Percentiles rank a stretch among this genome's conserved stretches.
These are phyloP conservation scores for Cephus spinipes DNA, from an alignment of 2,888 invertebrate species.

Conservation along the genomic window DNA sequence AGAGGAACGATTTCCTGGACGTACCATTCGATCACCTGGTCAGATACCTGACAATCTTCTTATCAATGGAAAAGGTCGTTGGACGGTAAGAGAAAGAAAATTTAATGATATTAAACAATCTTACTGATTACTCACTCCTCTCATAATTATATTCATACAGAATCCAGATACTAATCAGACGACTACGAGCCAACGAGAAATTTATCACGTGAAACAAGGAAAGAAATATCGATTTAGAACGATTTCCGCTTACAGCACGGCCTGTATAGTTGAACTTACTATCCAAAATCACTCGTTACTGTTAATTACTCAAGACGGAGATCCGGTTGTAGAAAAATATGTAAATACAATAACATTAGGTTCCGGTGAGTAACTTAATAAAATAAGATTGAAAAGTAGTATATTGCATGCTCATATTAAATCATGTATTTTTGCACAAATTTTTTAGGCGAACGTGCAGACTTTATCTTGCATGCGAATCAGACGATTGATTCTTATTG, in stretches of 20 bases:
- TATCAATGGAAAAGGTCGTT: conserved; percentile 83
- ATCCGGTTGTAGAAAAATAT: conserved; percentile 21
- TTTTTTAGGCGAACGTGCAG: conserved; percentile 84
- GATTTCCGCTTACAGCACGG: conserved; percentile 31
- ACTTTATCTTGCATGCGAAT: conserved; percentile 85
- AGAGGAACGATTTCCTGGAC: conserved; percentile 81
- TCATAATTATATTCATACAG: conserved; percentile 5
- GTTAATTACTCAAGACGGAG: conserved; percentile 42
- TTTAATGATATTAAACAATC: no score
- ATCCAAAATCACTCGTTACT: conserved; percentile 28
- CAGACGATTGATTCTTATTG: conserved; percentile 74
- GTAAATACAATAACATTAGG: conserved; percentile 18
- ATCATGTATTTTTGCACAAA: background rate
- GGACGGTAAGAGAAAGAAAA: conserved; percentile 21
- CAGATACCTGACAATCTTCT: conserved; percentile 84
- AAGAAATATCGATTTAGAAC: conserved; percentile 34
- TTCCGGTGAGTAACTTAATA: conserved; percentile 12
- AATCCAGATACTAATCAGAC: conserved; percentile 13
- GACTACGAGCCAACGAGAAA: conserved; percentile 15
- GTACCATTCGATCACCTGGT: conserved; percentile 80
- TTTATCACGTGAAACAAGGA: conserved; percentile 25
- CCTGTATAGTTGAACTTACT: conserved; percentile 29
- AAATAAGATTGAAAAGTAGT: background rate
- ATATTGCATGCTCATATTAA: no score
- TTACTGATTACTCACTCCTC: no score